Evolutionary conservation across 2,113 vertebrate genomes (phyloP).

Genomic region (Collichthys lucidus): DNA sequence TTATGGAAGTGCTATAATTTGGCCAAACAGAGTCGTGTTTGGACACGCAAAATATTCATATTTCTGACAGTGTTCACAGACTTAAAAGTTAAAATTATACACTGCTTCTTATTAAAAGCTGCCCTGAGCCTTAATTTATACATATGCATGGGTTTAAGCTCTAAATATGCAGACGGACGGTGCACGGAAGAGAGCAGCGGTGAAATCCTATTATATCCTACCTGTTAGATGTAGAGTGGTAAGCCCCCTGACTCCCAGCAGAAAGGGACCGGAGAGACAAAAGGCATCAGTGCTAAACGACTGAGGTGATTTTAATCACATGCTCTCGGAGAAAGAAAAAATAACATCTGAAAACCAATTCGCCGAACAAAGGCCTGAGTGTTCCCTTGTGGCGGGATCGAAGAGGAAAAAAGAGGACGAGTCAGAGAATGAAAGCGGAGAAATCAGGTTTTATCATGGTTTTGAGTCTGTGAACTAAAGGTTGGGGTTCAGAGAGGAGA

Average conservation of each 20-base stretch:
- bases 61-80: conserved; percentile 33
- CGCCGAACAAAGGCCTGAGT: conserved; percentile 76
- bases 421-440: conserved; percentile 67
- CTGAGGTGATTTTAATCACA: conserved; percentile 77
- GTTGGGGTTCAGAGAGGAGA: conserved; percentile 63
- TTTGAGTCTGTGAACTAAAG: conserved; percentile 73
- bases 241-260: conserved; percentile 75
- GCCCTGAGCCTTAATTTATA: conserved; percentile 79
- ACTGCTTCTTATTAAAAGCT: conserved; percentile 75
- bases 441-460: conserved; percentile 75
- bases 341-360: conserved; percentile 82
- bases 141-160: conserved; percentile 81
- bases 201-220: conserved; percentile 82
- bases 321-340: conserved; percentile 70
- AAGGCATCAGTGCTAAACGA: conserved; percentile 74
- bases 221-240: conserved; percentile 78
- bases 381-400: conserved; percentile 76
- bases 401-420: conserved; percentile 63
- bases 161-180: conserved; percentile 72
- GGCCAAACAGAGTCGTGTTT: conserved; percentile 73
- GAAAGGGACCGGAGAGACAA: conserved; percentile 72
- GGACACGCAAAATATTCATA: conserved; percentile 63
- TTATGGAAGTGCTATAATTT: conserved; percentile 41
- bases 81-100: conserved; percentile 76
- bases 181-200: conserved; percentile 42